Conservation (phyloP, 2,113 vertebrate species). For the Hippocampus barbouri region DNA sequence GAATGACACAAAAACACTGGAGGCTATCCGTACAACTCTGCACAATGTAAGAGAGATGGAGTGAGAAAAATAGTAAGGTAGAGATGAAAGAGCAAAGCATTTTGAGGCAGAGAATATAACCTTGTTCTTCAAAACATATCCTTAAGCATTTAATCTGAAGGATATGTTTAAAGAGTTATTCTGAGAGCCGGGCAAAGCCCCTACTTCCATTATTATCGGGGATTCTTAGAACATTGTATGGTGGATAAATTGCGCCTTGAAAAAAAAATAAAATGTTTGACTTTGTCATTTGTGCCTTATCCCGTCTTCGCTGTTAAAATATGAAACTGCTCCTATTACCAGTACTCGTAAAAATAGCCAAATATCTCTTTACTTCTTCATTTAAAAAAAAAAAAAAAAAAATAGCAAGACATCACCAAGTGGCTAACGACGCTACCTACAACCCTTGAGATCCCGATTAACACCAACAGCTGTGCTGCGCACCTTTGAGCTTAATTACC, state of each 20-base stretch:
- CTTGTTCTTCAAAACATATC: conserved; percentile 47
- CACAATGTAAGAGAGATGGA: conserved; percentile 22
- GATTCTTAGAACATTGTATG: neutral
- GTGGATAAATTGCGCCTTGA: neutral
- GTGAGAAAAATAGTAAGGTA: conserved; percentile 35
- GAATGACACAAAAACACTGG: conserved; percentile 53
- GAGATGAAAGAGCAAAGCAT: conserved; percentile 47
- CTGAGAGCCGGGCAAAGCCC: conserved; percentile 18
- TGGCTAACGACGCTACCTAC: too few relatives aligned
- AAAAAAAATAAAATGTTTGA: too few relatives aligned
- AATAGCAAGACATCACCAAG: too few relatives aligned
- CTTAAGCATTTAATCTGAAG: conserved; percentile 38
- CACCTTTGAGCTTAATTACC: too few relatives aligned
- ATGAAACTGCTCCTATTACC: too few relatives aligned
- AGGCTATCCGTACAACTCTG: conserved; percentile 37
- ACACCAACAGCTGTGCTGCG: too few relatives aligned
- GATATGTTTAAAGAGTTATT: conserved; percentile 33
- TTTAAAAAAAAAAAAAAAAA: too few relatives aligned
- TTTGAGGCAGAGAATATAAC: conserved; percentile 41
- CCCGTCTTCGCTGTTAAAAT: too few relatives aligned
- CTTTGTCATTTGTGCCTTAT: too few relatives aligned
- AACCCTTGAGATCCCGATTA: too few relatives aligned
- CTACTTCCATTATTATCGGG: neutral
- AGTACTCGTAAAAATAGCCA: too few relatives aligned
- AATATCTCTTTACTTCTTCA: too few relatives aligned